Evolutionary conservation across 2,888 invertebrate genomes (phyloP), one percentile per base, ranked within the genome.

Genomic region (Agriopis marginaria): DNA sequence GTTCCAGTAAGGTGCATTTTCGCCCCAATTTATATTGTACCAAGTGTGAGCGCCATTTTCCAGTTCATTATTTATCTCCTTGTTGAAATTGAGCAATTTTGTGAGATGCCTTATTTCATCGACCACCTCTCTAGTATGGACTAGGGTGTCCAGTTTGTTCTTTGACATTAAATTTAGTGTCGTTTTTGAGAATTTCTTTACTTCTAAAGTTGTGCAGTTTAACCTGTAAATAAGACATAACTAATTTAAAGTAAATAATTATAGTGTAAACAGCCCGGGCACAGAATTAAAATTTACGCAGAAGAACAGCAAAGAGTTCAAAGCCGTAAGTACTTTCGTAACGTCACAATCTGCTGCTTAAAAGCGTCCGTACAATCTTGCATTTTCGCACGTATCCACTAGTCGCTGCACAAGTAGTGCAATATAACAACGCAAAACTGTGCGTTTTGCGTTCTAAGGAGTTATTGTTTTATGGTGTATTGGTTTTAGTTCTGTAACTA

Each of bases 1-100:
- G 72, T 94, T 94, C 93, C 93, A 93, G 74, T 93, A 93, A 0
- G 94, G 94, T 0, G 94, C 93, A 66, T 93, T 89, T 0, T 89
- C 89, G 0, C 93, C 94, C 94, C 94, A 94, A 63, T 93, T 93
- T 3, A 91, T 88, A 68, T 94, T 93, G 66, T 74, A 79, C 94
- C 93, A 94, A 0, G 82, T 71, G 17, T 77, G 70, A 0, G 68
- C 54, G 1, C 77, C 79, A 0, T 78, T 75, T 0, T 81, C 80
- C 0, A 74, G 11, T 23, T 76, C 73, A 7, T 78, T 79, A 8
- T 73, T 45, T 5, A 74, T 59, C 1, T 81, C 77, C 60, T 83
- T 87, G 56, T 89, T 86, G 23, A 92, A 86, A 73, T 93, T 91
- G 7, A 92, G 79, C 79, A 88, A 86, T 70, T 86, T 89, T 0